Percentiles rank a stretch among this genome's conserved stretches.
These are phyloP conservation scores for Drosophila gunungcola DNA, from an alignment of 1,140 invertebrate genomes.

Conservation along the genomic window DNA sequence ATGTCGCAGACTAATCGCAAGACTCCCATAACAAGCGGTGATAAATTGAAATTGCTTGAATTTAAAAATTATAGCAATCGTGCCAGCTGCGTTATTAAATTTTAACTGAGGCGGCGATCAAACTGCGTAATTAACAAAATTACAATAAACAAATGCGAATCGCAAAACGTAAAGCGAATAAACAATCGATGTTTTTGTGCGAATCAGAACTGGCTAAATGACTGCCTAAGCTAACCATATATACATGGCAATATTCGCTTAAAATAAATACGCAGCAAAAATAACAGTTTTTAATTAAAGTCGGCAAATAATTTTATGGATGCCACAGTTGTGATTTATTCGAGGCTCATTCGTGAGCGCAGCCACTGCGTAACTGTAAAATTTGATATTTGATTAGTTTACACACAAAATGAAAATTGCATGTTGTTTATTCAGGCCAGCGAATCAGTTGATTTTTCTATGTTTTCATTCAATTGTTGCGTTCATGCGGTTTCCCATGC, in stretches of 20 bases:
- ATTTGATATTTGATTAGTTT: conserved; percentile 77
- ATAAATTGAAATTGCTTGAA: conserved; percentile 16
- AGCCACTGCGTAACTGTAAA: conserved; percentile 23
- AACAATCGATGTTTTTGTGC: conserved; percentile 41
- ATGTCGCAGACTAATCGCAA: conserved; percentile 23
- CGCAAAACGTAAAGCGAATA: conserved; percentile 24
- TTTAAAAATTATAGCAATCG: conserved; percentile 12
- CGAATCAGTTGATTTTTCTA: conserved; percentile 31
- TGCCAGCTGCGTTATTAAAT: conserved; percentile 14
- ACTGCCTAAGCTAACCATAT: conserved; percentile 47
- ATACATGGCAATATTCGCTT: conserved; percentile 8
- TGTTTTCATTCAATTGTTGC: conserved; percentile 42
- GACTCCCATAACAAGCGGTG: conserved; percentile 5
- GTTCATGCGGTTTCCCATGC: conserved; percentile 45
- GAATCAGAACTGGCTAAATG: conserved; percentile 50
- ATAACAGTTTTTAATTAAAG: conserved; percentile 76
- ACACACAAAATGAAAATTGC: conserved; percentile 62
- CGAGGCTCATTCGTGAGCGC: background rate
- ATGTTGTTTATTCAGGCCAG: conserved; percentile 48
- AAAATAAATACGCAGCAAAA: conserved; percentile 69
- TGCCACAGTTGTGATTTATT: conserved; percentile 62
- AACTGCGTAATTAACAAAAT: conserved; percentile 64
- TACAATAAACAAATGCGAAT: conserved; percentile 49
- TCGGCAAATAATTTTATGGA: conserved; percentile 64
- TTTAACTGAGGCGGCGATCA: conserved; percentile 10